Base-by-base conservation (phyloP, 1,140 invertebrate genomes). In the Lepidurus arcticus region DNA sequence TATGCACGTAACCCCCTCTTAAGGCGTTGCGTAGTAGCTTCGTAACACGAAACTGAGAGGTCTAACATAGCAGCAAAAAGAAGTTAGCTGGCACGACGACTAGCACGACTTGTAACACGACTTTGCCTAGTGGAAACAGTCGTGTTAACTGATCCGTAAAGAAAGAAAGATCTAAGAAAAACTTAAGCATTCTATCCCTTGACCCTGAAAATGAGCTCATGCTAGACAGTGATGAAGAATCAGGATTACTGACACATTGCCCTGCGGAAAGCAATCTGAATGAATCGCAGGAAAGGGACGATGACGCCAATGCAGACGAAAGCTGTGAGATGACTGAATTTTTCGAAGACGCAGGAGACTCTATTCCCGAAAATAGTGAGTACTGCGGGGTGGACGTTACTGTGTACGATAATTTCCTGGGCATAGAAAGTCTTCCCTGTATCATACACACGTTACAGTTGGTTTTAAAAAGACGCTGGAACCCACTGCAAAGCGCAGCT, bases 381-480 rank as follows among this genome's bases (percentile, higher is more conserved):
- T 42, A n/a, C 34, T 76, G 3, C 21, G 42, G 75, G 75, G 44
- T 26, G 75, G 42, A 26, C 75, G n/a, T 21, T 11, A 10, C n/a
- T 42, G n/a, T 42, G 75, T n/a, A n/a, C 42, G 75, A 76, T n/a
- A 26, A 11, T 42, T 76, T n/a, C 21, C 21, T 76, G 16, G 44
- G 75, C 42, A 42, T 76, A 10, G n/a, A 44, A 44, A 1, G 75
- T 11, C 75, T 76, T 42, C 42, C 75, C n/a, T 26, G 75, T n/a
- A 43, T 76, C n/a, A 43, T 76, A n/a, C 42, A 76, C 44, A 76
- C 24, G 10, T n/a, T 76, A n/a, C 21, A 26, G 75, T 43, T 42
- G 24, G 75, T 42, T 21, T 42, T 76, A 10, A 76, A 76, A 44
- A n/a, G n/a, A 76, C 44, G 75, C 75, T 7, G 11, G 1, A 8